A percentile compares a stretch with the other conserved stretches of the same genome.
Evolutionary conservation across 1,140 invertebrate genomes (phyloP).

Genomic region (Semibalanus balanoides): DNA sequence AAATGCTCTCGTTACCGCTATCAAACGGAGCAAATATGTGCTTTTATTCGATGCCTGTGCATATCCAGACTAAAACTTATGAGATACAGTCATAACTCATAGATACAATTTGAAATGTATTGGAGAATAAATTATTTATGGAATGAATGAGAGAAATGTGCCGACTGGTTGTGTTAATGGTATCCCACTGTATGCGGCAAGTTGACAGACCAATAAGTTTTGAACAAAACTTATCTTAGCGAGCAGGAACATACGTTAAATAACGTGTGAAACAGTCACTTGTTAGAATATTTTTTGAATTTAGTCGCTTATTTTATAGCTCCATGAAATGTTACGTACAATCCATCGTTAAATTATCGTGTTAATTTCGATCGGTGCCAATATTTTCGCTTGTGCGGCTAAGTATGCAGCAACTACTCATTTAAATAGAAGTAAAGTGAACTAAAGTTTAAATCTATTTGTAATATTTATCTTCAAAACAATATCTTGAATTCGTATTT

Average conservation of each 20-base stretch:
- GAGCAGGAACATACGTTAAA: not conserved
- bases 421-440: too few species aligned
- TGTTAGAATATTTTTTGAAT: not conserved
- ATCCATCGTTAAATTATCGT: not conserved
- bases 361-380: not conserved
- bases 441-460: too few species aligned
- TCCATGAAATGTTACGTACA: not conserved
- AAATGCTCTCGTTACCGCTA: too few species aligned
- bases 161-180: not conserved
- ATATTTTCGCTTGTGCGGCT: not conserved
- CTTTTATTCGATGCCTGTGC: not conserved
- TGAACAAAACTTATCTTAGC: not conserved
- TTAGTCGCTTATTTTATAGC: not conserved
- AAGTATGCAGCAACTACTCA: too few species aligned
- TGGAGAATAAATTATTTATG: not conserved
- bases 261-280: too few species aligned
- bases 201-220: not conserved
- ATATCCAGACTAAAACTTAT: too few species aligned
- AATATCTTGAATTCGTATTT: too few species aligned
- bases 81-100: too few species aligned
- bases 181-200: not conserved
- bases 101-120: not conserved
- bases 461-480: not conserved
- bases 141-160: not conserved
- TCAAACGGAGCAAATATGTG: too few species aligned